Percentiles rank a stretch among this genome's conserved stretches.
Evolutionary conservation across 1,140 invertebrate genomes (phyloP).

Genomic region (Akabosia matsudoensis): DNA sequence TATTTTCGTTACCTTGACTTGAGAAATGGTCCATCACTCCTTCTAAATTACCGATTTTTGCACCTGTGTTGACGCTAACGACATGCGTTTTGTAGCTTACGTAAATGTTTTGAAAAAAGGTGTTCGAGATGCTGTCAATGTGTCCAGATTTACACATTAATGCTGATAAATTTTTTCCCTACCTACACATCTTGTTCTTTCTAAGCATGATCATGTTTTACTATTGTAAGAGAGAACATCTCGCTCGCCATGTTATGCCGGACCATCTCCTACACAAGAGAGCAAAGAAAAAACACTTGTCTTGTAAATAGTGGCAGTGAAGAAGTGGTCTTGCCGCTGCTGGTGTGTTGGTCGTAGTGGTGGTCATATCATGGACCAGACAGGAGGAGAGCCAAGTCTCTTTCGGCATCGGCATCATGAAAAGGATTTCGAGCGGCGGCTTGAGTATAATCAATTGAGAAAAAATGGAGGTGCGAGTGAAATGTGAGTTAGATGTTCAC

Average conservation of each 20-base stretch:
- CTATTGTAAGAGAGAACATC: too few species aligned
- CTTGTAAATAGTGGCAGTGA: conserved; percentile 17
- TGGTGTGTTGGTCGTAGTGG: conserved; percentile 10
- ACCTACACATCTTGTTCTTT: background rate
- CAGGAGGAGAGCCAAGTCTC: conserved; percentile 23
- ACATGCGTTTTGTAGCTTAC: background rate
- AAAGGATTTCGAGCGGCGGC: conserved; percentile 41
- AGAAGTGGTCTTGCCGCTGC: conserved; percentile 14
- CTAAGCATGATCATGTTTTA: background rate
- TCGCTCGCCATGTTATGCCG: too few species aligned
- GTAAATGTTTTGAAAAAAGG: background rate
- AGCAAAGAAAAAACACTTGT: conserved; percentile 12
- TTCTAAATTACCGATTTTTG: too few species aligned
- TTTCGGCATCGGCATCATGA: conserved; percentile 40
- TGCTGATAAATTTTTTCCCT: background rate
- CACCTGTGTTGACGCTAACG: background rate
- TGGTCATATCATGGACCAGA: conserved; percentile 8
- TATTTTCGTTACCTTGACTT: too few species aligned
- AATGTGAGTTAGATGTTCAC: conserved; percentile 47
- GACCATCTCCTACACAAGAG: too few species aligned
- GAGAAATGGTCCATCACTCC: too few species aligned
- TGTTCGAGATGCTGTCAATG: background rate
- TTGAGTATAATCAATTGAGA: conserved; percentile 47
- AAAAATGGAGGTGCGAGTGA: conserved; percentile 46
- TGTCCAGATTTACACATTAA: background rate